These are phyloP conservation scores for roundworm (Caenorhabditis elegans) DNA, from an alignment of 1,140 invertebrate species.

Conservation along the genomic window WBcel235 BX284603.4:6080001-6080500, in stretches of 20 bases:
- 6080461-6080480: too few species aligned
- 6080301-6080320: background rate
- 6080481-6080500: too few species aligned
- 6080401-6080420: background rate
- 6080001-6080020: too few species aligned
- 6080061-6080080: too few species aligned
- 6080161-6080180: too few species aligned
- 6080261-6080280: conserved; percentile 12
- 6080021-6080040: too few species aligned
- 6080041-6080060: too few species aligned
- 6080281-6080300: background rate
- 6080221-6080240: background rate
- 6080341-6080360: conserved; percentile 6
- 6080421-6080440: background rate
- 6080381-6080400: background rate
- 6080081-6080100: too few species aligned
- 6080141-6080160: too few species aligned
- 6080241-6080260: background rate
- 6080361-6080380: background rate
- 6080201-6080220: background rate
- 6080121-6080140: too few species aligned
- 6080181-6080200: too few species aligned
- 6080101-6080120: too few species aligned
- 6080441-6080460: background rate
- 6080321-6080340: background rate